Percentiles rank a stretch among this genome's conserved stretches.
phyloP scores from a whole-genome alignment of 2,797 vertebrate species.

The Sphaeramia orbicularis region DNA sequence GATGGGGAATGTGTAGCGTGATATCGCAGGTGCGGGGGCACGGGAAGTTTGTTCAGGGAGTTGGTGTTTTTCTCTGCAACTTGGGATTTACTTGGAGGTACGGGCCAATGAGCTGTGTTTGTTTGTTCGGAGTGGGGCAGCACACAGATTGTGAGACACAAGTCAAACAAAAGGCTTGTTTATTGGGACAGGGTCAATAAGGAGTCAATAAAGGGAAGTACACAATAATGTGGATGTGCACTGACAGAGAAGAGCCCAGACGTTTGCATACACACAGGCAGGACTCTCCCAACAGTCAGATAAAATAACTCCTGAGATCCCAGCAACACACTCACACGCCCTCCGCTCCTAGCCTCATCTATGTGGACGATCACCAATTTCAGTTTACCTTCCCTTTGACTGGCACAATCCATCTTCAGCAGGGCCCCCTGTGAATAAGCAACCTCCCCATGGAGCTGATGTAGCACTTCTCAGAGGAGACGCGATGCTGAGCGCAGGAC shows the following conservation, averaged over 20 bases:
- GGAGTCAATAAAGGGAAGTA: conserved; percentile 47
- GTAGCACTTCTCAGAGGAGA: conserved; percentile 68
- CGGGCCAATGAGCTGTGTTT: conserved; percentile 27
- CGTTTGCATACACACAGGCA: background rate
- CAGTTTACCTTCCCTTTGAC: conserved; percentile 70
- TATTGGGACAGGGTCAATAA: conserved; percentile 49
- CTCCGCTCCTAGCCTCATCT: conserved; percentile 34
- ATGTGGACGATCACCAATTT: conserved; percentile 64
- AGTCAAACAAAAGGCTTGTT: conserved; percentile 59
- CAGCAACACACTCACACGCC: conserved; percentile 4
- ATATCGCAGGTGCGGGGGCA: conserved; percentile 21
- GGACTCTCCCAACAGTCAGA: conserved; percentile 9
- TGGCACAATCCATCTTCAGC: conserved; percentile 70
- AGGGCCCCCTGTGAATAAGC: conserved; percentile 11
- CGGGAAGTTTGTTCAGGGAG: conserved; percentile 34
- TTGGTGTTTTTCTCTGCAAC: conserved; percentile 14
- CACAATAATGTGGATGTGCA: conserved; percentile 31
- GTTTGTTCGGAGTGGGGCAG: conserved; percentile 11
- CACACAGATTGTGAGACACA: conserved; percentile 17
- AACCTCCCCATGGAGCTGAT: conserved; percentile 68
- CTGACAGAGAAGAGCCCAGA: conserved; percentile 14
- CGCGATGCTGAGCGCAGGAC: conserved; percentile 41
- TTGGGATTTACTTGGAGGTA: conserved; percentile 16
- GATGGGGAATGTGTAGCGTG: conserved; percentile 1
- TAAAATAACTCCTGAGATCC: conserved; percentile 19